These are phyloP conservation scores for Paramormyrops hopkinsi DNA, from an alignment of 2,797 vertebrate genomes.

Conservation along the genomic window DNA sequence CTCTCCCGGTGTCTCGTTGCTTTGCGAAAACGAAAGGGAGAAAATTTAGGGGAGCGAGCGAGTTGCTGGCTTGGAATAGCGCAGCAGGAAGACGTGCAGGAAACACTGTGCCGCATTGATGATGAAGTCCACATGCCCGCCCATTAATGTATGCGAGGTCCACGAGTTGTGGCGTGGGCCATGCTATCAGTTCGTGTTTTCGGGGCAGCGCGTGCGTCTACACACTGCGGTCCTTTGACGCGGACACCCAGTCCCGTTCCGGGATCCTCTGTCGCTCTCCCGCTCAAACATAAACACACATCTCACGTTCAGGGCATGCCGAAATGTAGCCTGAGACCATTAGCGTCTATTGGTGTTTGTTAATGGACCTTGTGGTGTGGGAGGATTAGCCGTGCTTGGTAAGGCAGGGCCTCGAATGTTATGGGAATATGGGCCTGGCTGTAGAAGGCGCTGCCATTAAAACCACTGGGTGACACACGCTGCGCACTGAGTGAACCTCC, in stretches of 20 bases:
- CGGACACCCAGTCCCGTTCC: slow-evolving; percentile 27
- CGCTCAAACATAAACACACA: slow-evolving; percentile 38
- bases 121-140: slow-evolving; percentile 15
- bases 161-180: slow-evolving; percentile 24
- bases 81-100: slow-evolving; percentile 18
- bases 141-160: slow-evolving; percentile 36
- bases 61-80: slow-evolving; percentile 27
- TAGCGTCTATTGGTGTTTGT: background rate
- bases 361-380: background rate
- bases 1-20: background rate
- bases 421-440: background rate
- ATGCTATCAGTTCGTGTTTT: slow-evolving; percentile 29
- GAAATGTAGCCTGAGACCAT: background rate
- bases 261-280: slow-evolving; percentile 32
- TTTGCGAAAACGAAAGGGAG: background rate
- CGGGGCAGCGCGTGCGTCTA: slow-evolving; percentile 10
- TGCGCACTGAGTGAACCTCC: background rate
- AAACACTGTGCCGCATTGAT: slow-evolving; percentile 40
- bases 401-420: background rate
- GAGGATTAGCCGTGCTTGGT: background rate
- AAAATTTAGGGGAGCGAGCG: slow-evolving; percentile 17
- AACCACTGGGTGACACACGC: background rate
- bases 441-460: background rate
- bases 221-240: slow-evolving; percentile 36
- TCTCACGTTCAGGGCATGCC: slow-evolving; percentile 36